Evolutionary conservation across 2,113 vertebrate genomes (phyloP).

Genomic region (Amphiprion percula): DNA sequence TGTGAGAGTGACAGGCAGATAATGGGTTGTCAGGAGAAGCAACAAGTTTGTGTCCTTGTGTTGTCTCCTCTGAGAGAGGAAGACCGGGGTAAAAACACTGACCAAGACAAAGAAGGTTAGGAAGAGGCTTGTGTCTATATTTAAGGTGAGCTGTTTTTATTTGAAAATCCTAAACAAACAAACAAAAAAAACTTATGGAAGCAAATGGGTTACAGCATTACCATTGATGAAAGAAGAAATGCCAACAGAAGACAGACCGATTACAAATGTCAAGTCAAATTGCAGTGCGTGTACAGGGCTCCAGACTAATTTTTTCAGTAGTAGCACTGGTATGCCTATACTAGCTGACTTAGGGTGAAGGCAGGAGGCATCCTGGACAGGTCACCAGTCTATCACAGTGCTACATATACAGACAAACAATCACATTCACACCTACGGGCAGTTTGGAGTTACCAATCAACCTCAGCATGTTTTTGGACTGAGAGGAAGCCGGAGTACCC

Average conservation of each 20-base stretch:
- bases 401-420: no score
- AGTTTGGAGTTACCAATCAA: no score
- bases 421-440: no score
- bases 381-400: no score
- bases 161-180: constrained; percentile 77
- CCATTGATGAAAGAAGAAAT: constrained; percentile 23
- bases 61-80: constrained; percentile 71
- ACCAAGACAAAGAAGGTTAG: constrained; percentile 25
- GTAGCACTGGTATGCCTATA: no score
- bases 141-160: constrained; percentile 73
- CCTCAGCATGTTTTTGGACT: no score
- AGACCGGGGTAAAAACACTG: constrained; percentile 57
- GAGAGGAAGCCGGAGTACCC: no score
- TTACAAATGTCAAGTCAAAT: constrained; percentile 6
- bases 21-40: constrained; percentile 88
- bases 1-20: constrained; percentile 85
- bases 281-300: no score
- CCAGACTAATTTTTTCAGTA: no score
- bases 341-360: no score
- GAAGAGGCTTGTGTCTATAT: constrained; percentile 40
- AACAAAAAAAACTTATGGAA: constrained; percentile 59
- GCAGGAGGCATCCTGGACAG: no score
- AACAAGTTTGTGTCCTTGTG: constrained; percentile 81
- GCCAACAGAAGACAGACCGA: constrained; percentile 66
- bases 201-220: constrained; percentile 4